phyloP scores from a whole-genome alignment of 2,797 vertebrate species.

The Karalla daura region DNA sequence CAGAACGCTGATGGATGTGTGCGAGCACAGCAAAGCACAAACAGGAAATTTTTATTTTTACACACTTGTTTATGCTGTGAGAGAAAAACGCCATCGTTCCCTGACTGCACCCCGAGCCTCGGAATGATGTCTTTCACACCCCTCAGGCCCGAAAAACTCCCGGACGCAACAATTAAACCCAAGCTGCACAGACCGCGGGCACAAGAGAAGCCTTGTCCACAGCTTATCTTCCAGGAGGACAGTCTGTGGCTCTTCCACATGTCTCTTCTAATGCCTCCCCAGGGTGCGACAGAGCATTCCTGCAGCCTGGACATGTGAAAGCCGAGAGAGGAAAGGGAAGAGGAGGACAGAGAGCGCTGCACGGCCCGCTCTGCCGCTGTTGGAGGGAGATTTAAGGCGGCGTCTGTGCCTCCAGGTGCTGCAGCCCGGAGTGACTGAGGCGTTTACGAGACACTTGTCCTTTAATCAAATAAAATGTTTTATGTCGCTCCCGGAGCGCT shows the following conservation, averaged over 20 bases:
- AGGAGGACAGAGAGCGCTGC: neutral
- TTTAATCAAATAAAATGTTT: constrained; percentile 31
- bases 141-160: too few relatives aligned
- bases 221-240: constrained; percentile 38
- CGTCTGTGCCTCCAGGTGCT: constrained; percentile 24
- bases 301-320: constrained; percentile 48
- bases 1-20: constrained; percentile 22
- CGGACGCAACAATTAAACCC: constrained; percentile 30
- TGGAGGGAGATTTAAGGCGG: neutral
- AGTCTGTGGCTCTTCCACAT: constrained; percentile 41
- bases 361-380: neutral
- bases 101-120: constrained; percentile 17
- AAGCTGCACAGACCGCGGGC: constrained; percentile 21
- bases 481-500: constrained; percentile 28
- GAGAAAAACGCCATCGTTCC: constrained; percentile 17
- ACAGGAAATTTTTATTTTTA: constrained; percentile 57
- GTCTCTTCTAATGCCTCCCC: constrained; percentile 59
- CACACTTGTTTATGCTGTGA: constrained; percentile 35
- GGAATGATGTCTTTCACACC: too few relatives aligned
- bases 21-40: constrained; percentile 13
- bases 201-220: constrained; percentile 45
- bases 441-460: constrained; percentile 33
- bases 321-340: neutral
- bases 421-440: constrained; percentile 27
- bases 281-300: constrained; percentile 65